These are phyloP conservation scores for Myotis myotis DNA, from an alignment of 2,797 vertebrate genomes.

Conservation along the genomic window DNA sequence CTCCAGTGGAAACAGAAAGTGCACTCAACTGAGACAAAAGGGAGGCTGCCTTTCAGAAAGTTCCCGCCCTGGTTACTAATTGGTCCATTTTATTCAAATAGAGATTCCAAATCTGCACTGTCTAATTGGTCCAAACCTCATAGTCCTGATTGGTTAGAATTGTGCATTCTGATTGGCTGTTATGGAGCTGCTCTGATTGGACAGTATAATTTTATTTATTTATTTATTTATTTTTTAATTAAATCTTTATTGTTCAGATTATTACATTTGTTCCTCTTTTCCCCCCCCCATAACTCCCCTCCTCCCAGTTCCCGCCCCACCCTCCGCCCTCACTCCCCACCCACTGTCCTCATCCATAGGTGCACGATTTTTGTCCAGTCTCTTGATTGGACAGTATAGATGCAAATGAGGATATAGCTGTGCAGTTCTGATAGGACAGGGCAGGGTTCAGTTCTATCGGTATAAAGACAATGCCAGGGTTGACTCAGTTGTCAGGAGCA, in stretches of 20 bases:
- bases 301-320: too few relatives aligned
- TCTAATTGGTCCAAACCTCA: neutral
- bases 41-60: neutral
- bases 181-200: neutral
- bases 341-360: too few relatives aligned
- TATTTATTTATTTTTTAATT: too few relatives aligned
- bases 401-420: neutral
- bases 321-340: too few relatives aligned
- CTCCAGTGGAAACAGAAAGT: neutral
- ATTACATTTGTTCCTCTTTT: too few relatives aligned
- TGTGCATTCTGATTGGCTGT: neutral
- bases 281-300: too few relatives aligned
- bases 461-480: neutral
- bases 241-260: too few relatives aligned
- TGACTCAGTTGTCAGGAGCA: neutral
- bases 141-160: neutral
- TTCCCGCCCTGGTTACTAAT: neutral
- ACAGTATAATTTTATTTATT: too few relatives aligned
- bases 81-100: neutral
- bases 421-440: neutral
- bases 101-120: neutral
- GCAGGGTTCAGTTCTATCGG: neutral
- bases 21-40: neutral
- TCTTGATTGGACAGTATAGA: neutral
- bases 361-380: too few relatives aligned